Evolutionary conservation across 2,797 vertebrate species (phyloP).

Genomic region (Lycodopsis pacificus): DNA sequence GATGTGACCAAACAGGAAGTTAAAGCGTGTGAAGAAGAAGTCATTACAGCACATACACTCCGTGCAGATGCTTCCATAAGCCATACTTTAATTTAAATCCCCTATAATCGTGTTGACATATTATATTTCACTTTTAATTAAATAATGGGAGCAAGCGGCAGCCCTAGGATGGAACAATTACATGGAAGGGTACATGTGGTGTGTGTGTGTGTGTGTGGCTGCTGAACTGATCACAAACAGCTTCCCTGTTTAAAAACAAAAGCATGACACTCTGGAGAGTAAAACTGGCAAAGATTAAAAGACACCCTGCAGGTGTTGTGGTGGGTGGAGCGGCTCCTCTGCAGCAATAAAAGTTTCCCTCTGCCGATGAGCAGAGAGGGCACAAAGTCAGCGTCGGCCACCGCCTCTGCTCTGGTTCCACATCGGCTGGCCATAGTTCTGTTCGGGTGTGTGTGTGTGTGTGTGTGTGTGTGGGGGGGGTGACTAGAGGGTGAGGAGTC

Average conservation of each 20-base stretch:
- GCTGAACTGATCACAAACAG: constrained; percentile 44
- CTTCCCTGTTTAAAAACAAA: constrained; percentile 34
- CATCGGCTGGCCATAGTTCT: constrained; percentile 37
- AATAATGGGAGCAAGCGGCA: constrained; percentile 48
- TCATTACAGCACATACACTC: not conserved
- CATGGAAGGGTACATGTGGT: not conserved
- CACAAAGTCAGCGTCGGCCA: constrained; percentile 13
- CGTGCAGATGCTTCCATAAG: constrained; percentile 21
- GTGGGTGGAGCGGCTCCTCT: constrained; percentile 27
- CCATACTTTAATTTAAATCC: constrained; percentile 18
- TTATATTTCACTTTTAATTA: constrained; percentile 54
- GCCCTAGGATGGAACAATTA: constrained; percentile 17
- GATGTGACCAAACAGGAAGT: constrained; percentile 5
- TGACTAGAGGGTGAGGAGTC: not conserved
- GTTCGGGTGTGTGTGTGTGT: not conserved
- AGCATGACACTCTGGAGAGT: constrained; percentile 30
- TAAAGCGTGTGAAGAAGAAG: constrained; percentile 21
- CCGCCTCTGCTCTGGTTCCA: constrained; percentile 23
- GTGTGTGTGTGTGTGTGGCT: constrained; percentile 36
- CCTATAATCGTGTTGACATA: constrained; percentile 23
- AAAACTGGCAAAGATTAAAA: constrained; percentile 65
- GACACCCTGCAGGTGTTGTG: constrained; percentile 39
- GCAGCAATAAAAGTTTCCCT: constrained; percentile 59
- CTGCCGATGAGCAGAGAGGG: constrained; percentile 2
- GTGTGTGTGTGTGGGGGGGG: not conserved